These are phyloP conservation scores for Platerodrilus igneus DNA, from an alignment of 2,888 invertebrate genomes.

Conservation along the genomic window DNA sequence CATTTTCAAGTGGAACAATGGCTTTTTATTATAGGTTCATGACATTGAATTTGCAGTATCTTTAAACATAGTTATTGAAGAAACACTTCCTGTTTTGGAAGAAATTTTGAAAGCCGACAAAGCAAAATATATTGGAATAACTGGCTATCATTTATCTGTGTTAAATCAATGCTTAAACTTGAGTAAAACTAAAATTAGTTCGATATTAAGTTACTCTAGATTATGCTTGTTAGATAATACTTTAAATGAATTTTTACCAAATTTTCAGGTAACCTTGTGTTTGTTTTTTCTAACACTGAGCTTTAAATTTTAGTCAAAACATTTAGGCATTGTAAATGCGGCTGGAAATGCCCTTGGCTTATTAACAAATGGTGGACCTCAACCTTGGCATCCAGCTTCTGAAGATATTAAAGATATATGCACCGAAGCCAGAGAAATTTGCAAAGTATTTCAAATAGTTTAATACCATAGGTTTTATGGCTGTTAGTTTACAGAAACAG, in stretches of 20 bases:
- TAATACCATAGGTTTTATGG: not conserved
- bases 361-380: conserved; percentile 69
- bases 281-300: conserved; percentile 1
- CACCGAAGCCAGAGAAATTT: conserved; percentile 58
- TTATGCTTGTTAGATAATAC: conserved; percentile 76
- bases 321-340: conserved; percentile 79
- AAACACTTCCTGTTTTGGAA: conserved; percentile 80
- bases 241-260: conserved; percentile 66
- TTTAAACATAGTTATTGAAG: conserved; percentile 69
- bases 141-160: conserved; percentile 76
- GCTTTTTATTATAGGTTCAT: conserved; percentile 64
- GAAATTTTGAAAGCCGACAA: conserved; percentile 68
- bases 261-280: conserved; percentile 60
- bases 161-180: conserved; percentile 70
- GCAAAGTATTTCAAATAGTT: conserved; percentile 53
- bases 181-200: conserved; percentile 60
- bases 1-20: not conserved
- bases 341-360: conserved; percentile 80
- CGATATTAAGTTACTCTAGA: conserved; percentile 73
- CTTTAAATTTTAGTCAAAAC: conserved; percentile 52
- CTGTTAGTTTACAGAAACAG: conserved; percentile 51
- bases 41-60: conserved; percentile 84
- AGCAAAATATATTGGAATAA: conserved; percentile 77
- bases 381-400: conserved; percentile 75
- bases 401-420: conserved; percentile 60